Evolutionary conservation across 2,888 invertebrate species (phyloP).

Genomic region (Meta bourneti): DNA sequence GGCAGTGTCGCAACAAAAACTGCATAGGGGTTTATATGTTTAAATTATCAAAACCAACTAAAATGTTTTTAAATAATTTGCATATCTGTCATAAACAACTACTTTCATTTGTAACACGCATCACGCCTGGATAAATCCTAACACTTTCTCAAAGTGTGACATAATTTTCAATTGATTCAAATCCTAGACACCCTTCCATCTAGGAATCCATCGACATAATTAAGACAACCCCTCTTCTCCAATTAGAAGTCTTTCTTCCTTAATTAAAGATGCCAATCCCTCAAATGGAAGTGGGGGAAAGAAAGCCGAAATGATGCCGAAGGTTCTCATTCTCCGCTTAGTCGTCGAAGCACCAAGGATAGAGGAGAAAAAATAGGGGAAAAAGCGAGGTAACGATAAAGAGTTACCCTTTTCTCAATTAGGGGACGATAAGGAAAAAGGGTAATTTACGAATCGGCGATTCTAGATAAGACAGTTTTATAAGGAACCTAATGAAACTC

Average conservation of each 20-base stretch:
- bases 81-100: no score
- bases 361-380: constrained; percentile 1
- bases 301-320: background rate
- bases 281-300: constrained; percentile 4
- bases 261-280: constrained; percentile 57
- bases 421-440: constrained; percentile 14
- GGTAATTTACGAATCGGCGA: constrained; percentile 52
- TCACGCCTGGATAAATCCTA: no score
- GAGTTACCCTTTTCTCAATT: constrained; percentile 47
- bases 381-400: constrained; percentile 16
- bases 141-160: background rate
- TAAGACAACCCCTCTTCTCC: constrained; percentile 44
- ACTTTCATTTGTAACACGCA: no score
- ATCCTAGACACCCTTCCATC: background rate
- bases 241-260: constrained; percentile 50
- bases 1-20: no score
- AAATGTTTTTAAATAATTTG: no score
- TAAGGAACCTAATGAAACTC: constrained; percentile 37
- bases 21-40: no score
- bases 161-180: background rate
- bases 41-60: no score
- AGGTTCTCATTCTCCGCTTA: no score
- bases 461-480: constrained; percentile 49
- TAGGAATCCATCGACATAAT: constrained; percentile 37
- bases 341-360: background rate